These are phyloP conservation scores for Mastigias papua DNA, from an alignment of 30 jellyfish, hydroid and myxozoan species.

Conservation along the genomic window DNA sequence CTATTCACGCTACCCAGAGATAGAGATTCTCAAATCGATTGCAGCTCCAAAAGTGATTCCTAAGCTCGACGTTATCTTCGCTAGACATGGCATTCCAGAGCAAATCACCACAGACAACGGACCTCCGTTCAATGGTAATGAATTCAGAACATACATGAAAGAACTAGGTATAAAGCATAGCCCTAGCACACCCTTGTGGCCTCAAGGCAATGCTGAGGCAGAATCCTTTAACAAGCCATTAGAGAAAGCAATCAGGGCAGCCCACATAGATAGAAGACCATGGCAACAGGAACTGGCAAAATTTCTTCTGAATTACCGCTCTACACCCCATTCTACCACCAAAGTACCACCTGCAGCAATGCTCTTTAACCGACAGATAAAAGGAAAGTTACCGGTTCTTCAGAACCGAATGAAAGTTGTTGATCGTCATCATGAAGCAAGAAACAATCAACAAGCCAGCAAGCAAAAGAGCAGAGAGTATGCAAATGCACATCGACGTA, in stretches of 20 bases:
- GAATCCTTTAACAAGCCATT: slow-evolving; percentile 61
- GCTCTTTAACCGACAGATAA: slow-evolving; percentile 23
- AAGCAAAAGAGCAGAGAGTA: slow-evolving; percentile 16
- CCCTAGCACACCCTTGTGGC: slow-evolving; percentile 41
- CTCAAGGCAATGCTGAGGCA: slow-evolving; percentile 52
- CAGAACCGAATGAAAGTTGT: not conserved
- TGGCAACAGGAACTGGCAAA: slow-evolving; percentile 53
- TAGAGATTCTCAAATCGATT: slow-evolving; percentile 64
- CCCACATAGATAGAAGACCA: slow-evolving; percentile 14
- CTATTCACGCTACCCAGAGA: slow-evolving; percentile 65
- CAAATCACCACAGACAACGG: slow-evolving; percentile 42
- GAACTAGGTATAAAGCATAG: slow-evolving; percentile 3
- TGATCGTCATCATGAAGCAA: slow-evolving; percentile 18
- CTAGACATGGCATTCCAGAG: slow-evolving; percentile 16
- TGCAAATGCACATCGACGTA: slow-evolving; percentile 5
- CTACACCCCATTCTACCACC: slow-evolving; percentile 59
- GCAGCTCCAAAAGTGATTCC: slow-evolving; percentile 33
- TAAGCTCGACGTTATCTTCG: slow-evolving; percentile 10
- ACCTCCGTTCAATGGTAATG: slow-evolving; percentile 51
- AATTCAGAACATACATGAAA: slow-evolving; percentile 31
- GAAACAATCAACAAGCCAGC: not conserved
- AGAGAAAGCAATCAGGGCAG: slow-evolving; percentile 54
- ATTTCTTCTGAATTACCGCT: slow-evolving; percentile 42
- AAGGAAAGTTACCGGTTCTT: slow-evolving; percentile 33
- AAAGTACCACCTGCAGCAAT: slow-evolving; percentile 46